Base-by-base conservation (phyloP, 2,797 vertebrate genomes). In the Acipenser oxyrinchus region DNA sequence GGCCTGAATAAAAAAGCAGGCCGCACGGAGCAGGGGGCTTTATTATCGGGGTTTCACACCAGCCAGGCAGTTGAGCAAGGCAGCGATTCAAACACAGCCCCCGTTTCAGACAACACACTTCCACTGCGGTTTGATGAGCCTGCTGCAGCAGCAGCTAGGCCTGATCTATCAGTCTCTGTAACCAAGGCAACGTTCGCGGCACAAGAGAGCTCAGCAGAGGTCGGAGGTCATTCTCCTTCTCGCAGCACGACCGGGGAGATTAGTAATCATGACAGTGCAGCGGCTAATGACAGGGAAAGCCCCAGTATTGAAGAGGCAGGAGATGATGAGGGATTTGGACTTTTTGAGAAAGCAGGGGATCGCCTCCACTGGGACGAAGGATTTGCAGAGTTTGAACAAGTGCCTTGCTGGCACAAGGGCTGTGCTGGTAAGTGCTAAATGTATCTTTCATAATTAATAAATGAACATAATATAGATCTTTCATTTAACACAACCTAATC, bases 281-380 rank as follows among this genome's bases (percentile, higher is more conserved):
- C 84, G 85, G 85, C 74, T 70, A 18, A 80, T 64, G 65, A 76
- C 48, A 60, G 57, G 51, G 49, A 63, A 55, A n/a, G 63, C 63
- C 66, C 53, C n/a, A 74, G 76, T 68, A 74, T 72, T 66, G 84
- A 86, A 68, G 67, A 71, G 7, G 64, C 57, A 64, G 60, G 10
- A 7, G 69, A 63, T 53, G 77, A 75, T 64, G 87, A 90, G 83
- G 69, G 75, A 70, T 90, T 90, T 73, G 88, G 89, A 61, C 79
- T 82, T 12, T 91, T 91, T 76, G 79, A 90, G 80, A 86, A 88
- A 76, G 88, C 88, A 8, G 84, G 83, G 62, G 85, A 73, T 50
- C 81, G 80, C 63, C 73, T 73, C 49, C 68, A 67, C 68, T 87
- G 84, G 79, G 80, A 77, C 53, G 70, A 78, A 64, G 78, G 70